phyloP scores from a whole-genome alignment of 2,113 vertebrate genomes.

The Hystrix cristata region DNA sequence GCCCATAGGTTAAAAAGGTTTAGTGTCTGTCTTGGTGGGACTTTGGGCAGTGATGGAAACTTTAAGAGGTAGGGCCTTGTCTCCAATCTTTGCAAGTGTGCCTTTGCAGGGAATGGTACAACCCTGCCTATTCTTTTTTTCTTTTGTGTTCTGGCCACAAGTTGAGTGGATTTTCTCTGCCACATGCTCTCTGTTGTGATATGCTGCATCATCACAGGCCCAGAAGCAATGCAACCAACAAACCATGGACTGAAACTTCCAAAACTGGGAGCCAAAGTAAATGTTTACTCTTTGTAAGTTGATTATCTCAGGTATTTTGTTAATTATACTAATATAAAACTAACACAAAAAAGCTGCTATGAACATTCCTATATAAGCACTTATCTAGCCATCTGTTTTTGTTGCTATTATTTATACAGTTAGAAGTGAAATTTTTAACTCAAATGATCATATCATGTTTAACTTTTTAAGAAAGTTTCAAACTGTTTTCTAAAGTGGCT shows the following conservation, averaged over 20 bases:
- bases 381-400: neutral
- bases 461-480: slow-evolving; percentile 9
- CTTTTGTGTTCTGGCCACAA: neutral
- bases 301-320: neutral
- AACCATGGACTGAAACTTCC: neutral
- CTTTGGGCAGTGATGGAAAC: neutral
- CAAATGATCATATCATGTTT: neutral
- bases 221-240: neutral
- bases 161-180: neutral
- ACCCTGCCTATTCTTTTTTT: neutral
- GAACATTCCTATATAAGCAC: neutral
- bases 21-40: neutral
- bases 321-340: neutral
- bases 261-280: neutral
- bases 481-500: neutral
- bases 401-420: neutral
- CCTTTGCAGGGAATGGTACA: neutral
- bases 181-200: neutral
- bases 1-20: neutral
- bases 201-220: neutral
- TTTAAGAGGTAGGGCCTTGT: neutral
- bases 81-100: no score
- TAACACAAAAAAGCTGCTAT: neutral
- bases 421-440: neutral
- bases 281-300: neutral